phyloP scores from a whole-genome alignment of 2,888 invertebrate species.

The Melikaiella ostensackeni region DNA sequence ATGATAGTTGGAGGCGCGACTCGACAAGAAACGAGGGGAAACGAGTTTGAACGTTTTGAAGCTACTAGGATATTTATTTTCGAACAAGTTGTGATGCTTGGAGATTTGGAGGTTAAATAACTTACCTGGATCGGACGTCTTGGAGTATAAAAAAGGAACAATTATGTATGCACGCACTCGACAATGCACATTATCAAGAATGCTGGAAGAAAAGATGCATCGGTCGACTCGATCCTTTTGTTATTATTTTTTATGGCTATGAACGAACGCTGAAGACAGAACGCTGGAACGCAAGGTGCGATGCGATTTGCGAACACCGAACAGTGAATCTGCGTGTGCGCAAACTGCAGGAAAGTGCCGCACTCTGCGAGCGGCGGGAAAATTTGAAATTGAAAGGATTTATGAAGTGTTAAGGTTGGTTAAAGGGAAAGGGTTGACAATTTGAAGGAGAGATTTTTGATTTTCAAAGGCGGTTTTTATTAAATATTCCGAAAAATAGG shows the following conservation, averaged over 20 bases:
- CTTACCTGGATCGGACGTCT: conserved; percentile 49
- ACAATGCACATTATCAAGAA: conserved; percentile 58
- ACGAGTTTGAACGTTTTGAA: neutral
- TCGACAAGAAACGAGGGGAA: neutral
- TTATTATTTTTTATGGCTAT: conserved; percentile 63
- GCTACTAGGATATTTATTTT: neutral
- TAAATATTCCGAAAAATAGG: too few species aligned
- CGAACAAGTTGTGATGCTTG: conserved; percentile 21
- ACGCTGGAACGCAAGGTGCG: conserved; percentile 52
- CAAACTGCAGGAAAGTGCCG: too few species aligned
- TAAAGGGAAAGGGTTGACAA: too few species aligned
- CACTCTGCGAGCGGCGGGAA: too few species aligned
- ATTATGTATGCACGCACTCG: conserved; percentile 56
- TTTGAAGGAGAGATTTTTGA: too few species aligned
- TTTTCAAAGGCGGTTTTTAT: too few species aligned
- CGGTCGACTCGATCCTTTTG: conserved; percentile 59
- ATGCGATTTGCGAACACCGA: conserved; percentile 27
- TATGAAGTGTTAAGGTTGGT: too few species aligned
- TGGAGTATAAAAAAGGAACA: conserved; percentile 56
- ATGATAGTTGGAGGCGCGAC: neutral
- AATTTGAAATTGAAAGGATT: too few species aligned
- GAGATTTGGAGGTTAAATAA: conserved; percentile 24
- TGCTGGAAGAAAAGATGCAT: conserved; percentile 57
- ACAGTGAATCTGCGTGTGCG: neutral
- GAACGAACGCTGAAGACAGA: conserved; percentile 45